Evolutionary conservation across 2,113 vertebrate species (phyloP).

Genomic region (Passer montanus): DNA sequence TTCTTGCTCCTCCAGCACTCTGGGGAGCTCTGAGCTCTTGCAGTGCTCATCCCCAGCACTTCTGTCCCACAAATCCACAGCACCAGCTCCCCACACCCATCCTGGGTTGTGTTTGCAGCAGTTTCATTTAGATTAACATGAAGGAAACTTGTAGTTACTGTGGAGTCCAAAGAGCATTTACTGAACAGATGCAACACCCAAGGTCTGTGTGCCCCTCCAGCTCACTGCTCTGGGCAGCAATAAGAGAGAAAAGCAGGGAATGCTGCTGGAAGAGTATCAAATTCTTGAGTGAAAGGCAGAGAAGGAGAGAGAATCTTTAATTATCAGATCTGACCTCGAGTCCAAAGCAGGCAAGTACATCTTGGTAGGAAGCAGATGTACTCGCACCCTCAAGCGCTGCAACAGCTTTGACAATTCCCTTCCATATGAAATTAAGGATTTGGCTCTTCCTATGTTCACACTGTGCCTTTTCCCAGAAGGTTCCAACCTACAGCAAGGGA

Average conservation of each 20-base stretch:
- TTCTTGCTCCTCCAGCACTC: neutral
- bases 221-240: neutral
- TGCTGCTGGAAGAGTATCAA: neutral
- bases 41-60: neutral
- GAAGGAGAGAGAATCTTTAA: neutral
- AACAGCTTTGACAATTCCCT: neutral
- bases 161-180: neutral
- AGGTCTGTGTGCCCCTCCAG: neutral
- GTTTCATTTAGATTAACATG: neutral
- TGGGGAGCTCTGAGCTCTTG: neutral
- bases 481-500: neutral
- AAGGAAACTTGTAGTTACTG: neutral
- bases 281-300: neutral
- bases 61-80: neutral
- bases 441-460: constrained; percentile 29
- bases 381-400: neutral
- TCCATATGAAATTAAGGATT: neutral
- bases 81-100: accelerated
- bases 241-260: neutral
- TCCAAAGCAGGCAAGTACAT: neutral
- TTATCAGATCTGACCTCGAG: neutral
- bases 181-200: neutral
- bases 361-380: constrained; percentile 30
- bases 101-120: neutral
- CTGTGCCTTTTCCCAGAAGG: constrained; percentile 9